phyloP scores from a whole-genome alignment of 1,140 invertebrate genomes.

The Pachypsylla venusta region DNA sequence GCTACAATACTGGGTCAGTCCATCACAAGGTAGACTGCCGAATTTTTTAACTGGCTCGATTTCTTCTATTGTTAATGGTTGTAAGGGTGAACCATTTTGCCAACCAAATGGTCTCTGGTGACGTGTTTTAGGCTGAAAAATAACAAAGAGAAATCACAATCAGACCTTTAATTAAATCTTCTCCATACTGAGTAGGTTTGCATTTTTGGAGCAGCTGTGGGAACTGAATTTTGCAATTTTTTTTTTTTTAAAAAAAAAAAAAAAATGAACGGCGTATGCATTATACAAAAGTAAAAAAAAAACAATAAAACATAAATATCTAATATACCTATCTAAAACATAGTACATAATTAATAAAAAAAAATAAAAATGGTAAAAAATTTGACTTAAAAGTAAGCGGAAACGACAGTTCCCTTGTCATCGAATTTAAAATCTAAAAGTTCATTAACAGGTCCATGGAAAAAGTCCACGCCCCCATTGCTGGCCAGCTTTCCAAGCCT shows the following conservation, averaged over 20 bases:
- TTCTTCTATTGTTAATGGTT: conserved; percentile 34
- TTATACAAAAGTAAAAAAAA: background rate
- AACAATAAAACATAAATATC: background rate
- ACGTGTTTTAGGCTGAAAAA: conserved; percentile 49
- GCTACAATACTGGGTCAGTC: conserved; percentile 12
- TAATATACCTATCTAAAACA: too few species aligned
- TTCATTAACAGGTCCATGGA: too few species aligned
- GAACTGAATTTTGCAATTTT: background rate
- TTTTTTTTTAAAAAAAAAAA: background rate
- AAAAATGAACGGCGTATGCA: background rate
- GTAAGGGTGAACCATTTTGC: conserved; percentile 40
- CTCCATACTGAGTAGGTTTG: background rate
- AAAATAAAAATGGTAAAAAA: too few species aligned
- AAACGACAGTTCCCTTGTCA: too few species aligned
- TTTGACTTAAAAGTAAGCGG: too few species aligned
- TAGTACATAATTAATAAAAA: too few species aligned
- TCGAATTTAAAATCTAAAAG: too few species aligned
- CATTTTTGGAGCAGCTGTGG: background rate
- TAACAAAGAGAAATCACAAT: conserved; percentile 17
- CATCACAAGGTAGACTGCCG: conserved; percentile 45
- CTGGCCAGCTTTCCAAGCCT: too few species aligned
- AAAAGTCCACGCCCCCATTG: too few species aligned
- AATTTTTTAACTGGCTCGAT: conserved; percentile 40
- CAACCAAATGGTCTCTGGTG: conserved; percentile 55
- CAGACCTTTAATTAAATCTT: background rate